Conservation (phyloP, 1,140 invertebrate genomes). For the Samia ricini region DNA sequence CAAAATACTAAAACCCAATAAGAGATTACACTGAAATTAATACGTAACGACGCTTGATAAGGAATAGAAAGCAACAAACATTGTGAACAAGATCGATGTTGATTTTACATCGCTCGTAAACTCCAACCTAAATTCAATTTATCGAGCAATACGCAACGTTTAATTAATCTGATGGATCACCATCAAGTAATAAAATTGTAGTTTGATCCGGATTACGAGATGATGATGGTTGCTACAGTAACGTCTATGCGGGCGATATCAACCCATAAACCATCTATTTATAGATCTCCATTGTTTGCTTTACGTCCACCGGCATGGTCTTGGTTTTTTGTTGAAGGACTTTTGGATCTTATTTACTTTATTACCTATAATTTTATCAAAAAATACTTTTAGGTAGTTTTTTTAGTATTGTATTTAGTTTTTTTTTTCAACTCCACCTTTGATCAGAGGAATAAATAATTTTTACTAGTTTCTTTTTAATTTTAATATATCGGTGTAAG, state of each 20-base stretch:
- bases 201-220: constrained; percentile 36
- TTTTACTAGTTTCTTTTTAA: background rate
- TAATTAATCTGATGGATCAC: constrained; percentile 52
- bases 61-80: no score
- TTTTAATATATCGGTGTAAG: background rate
- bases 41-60: no score
- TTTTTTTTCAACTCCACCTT: no score
- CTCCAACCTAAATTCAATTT: constrained; percentile 33
- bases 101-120: background rate
- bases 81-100: background rate
- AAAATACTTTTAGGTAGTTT: no score
- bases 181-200: constrained; percentile 42
- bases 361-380: no score
- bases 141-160: constrained; percentile 42
- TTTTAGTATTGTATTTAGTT: no score
- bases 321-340: background rate
- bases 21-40: no score
- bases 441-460: no score
- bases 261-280: constrained; percentile 31
- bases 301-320: constrained; percentile 4
- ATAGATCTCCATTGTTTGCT: constrained; percentile 19
- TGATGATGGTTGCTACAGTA: constrained; percentile 27
- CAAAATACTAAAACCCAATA: no score
- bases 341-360: background rate
- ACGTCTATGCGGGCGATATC: constrained; percentile 36